Evolutionary conservation across 1,140 invertebrate genomes (phyloP), one percentile per base, ranked within the genome.

Genomic region (Laupala kohalensis): DNA sequence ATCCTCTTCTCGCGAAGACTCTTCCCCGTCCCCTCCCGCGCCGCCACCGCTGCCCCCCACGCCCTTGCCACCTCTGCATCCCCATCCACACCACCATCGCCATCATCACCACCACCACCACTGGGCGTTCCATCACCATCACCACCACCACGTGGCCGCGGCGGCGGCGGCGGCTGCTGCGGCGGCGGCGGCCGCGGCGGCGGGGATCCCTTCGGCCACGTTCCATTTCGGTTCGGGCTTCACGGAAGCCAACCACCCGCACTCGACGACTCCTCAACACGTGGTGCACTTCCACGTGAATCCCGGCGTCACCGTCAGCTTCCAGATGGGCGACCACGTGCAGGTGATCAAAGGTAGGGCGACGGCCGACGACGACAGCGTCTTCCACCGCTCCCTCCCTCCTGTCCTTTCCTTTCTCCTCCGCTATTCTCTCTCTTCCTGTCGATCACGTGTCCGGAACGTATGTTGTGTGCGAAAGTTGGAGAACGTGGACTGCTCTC

Each of bases 221-320:
- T 83, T 84, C 73, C 81, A 82, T 75, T 83, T 83, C 78, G 82
- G 82, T 6, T 81, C 81, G 15, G 83, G 82, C 6, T 84, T 83
- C 77, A 68, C 37, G 76, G 73, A 70, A 73, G 73, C 26, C 26
- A 29, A 64, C 4, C 64, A 66, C 13, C 63, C 67, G 30, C 68
- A 69, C 4, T 28, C 66, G 67, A 25, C 25, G 24, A 15, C 65
- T 13, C 19, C 25, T 37, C 25, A 29, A 15, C 86, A 88, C 77
- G 83, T 89, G 69, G 87, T 90, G 67, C 84, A 88, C 77, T 86
- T 89, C 75, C 88, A 89, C 77, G 87, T 90, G 67, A 87, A 89
- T 80, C 86, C 86, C 3, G 87, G 88, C 4, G 88, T 89, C 75
- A 87, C 85, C 3, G 87, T 89, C 76, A 87, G 85, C 67, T 86